Percentiles rank a stretch among this genome's conserved stretches.
These are phyloP conservation scores for Drosophila nigromelanica DNA, from an alignment of 1,140 invertebrate genomes.

Conservation along the genomic window DNA sequence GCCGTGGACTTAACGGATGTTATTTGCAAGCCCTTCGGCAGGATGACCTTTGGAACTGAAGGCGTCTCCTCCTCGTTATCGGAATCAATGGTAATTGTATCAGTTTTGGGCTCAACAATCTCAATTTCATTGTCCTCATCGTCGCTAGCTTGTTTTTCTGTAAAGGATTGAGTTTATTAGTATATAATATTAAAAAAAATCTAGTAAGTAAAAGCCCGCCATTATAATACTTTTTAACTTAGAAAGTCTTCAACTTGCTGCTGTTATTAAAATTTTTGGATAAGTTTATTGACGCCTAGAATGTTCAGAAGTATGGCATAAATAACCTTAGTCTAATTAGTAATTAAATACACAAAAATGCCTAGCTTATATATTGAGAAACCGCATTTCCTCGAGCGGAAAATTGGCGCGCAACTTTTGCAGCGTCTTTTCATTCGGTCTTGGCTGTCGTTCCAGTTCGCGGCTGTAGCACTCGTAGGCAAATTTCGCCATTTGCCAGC, in stretches of 20 bases:
- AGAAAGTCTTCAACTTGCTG: neutral
- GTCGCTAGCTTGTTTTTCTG: conserved; percentile 83
- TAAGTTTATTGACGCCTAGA: conserved; percentile 35
- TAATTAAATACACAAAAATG: conserved; percentile 1
- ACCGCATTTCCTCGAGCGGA: conserved; percentile 75
- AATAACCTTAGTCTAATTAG: conserved; percentile 24
- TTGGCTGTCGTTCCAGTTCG: conserved; percentile 56
- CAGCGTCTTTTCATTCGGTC: conserved; percentile 60
- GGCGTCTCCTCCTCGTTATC: conserved; percentile 77
- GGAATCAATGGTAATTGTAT: conserved; percentile 81
- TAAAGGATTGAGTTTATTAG: conserved; percentile 7
- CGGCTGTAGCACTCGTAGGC: conserved; percentile 72
- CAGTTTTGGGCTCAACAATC: conserved; percentile 82
- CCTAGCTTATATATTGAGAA: conserved; percentile 54
- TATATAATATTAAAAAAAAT: neutral
- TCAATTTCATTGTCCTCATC: conserved; percentile 83
- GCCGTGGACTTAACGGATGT: conserved; percentile 57
- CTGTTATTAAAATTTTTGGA: conserved; percentile 12
- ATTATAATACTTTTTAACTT: neutral
- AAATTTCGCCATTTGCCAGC: conserved; percentile 79
- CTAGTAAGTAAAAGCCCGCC: neutral
- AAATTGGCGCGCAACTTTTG: conserved; percentile 66
- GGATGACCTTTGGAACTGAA: conserved; percentile 2
- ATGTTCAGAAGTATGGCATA: conserved; percentile 20
- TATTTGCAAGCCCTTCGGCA: conserved; percentile 43